These are phyloP conservation scores for Drosophila neocordata DNA, from an alignment of 1,140 invertebrate species.

Conservation along the genomic window DNA sequence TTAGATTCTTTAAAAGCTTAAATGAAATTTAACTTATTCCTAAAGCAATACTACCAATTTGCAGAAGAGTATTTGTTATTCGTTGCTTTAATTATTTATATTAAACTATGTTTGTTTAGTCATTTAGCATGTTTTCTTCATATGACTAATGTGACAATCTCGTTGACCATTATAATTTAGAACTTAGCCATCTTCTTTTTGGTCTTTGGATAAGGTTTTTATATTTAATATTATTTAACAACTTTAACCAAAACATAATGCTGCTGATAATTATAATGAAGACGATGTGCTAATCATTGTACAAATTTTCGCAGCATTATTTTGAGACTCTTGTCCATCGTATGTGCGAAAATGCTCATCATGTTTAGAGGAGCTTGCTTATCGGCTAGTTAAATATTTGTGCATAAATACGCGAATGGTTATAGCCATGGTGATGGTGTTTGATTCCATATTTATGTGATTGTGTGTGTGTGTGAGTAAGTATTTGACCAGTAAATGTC, in stretches of 20 bases:
- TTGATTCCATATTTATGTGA: not conserved
- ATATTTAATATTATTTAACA: not conserved
- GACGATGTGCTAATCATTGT: conserved; percentile 55
- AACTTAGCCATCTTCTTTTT: not conserved
- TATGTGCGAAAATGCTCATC: conserved; percentile 42
- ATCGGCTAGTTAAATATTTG: conserved; percentile 60
- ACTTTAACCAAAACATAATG: conserved; percentile 14
- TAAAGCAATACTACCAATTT: no score
- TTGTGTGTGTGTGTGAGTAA: not conserved
- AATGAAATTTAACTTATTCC: no score
- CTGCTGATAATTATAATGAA: not conserved
- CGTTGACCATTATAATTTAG: conserved; percentile 1
- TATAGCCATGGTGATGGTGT: conserved; percentile 13
- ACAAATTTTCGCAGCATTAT: conserved; percentile 64
- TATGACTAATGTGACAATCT: not conserved
- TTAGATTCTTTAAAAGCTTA: not conserved
- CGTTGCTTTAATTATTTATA: no score
- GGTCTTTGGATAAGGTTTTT: no score
- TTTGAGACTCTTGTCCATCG: conserved; percentile 11
- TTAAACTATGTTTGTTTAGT: not conserved
- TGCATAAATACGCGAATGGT: conserved; percentile 17
- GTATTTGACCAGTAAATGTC: conserved; percentile 12
- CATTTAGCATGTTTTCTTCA: not conserved
- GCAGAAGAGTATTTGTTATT: no score
- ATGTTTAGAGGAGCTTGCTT: conserved; percentile 24